These are phyloP conservation scores for Ictalurus punctatus DNA, from an alignment of 2,113 vertebrate species.

Conservation along the genomic window DNA sequence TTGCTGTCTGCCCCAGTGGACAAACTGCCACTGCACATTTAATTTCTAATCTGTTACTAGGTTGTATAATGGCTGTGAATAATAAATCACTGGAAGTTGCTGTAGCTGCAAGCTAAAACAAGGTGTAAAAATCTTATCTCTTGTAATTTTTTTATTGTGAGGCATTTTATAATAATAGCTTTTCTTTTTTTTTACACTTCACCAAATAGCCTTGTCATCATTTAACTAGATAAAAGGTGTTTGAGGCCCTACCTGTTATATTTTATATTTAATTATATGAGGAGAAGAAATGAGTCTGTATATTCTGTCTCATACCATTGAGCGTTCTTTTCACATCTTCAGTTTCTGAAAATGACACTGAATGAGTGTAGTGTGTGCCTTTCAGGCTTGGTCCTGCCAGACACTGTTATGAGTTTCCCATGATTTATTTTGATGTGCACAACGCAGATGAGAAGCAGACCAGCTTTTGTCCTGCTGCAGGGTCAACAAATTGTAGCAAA, in stretches of 20 bases:
- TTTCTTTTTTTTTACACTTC: not conserved
- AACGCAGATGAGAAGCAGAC: not conserved
- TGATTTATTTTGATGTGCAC: slow-evolving; percentile 7
- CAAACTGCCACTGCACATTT: not conserved
- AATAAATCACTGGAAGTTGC: slow-evolving; percentile 79
- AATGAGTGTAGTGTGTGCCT: slow-evolving; percentile 59
- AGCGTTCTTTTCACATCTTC: slow-evolving; percentile 74
- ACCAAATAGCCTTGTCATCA: not conserved
- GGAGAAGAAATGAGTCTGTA: not conserved
- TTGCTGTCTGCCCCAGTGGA: not conserved
- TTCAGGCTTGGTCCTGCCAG: slow-evolving; percentile 75
- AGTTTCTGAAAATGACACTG: slow-evolving; percentile 78
- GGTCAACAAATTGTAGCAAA: not conserved
- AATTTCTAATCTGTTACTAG: slow-evolving; percentile 63
- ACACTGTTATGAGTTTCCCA: slow-evolving; percentile 76
- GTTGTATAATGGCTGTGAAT: slow-evolving; percentile 75
- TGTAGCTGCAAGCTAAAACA: slow-evolving; percentile 58
- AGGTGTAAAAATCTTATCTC: slow-evolving; percentile 69
- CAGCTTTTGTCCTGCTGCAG: not conserved
- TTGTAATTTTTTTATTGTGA: slow-evolving; percentile 70
- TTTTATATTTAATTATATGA: not conserved
- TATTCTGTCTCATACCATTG: not conserved
- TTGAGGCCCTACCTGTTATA: not conserved
- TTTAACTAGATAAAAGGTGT: not conserved
- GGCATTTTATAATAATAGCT: not conserved